Evolutionary conservation across 1,140 invertebrate species (phyloP).

Genomic region (Drosophila bifasciata): DNA sequence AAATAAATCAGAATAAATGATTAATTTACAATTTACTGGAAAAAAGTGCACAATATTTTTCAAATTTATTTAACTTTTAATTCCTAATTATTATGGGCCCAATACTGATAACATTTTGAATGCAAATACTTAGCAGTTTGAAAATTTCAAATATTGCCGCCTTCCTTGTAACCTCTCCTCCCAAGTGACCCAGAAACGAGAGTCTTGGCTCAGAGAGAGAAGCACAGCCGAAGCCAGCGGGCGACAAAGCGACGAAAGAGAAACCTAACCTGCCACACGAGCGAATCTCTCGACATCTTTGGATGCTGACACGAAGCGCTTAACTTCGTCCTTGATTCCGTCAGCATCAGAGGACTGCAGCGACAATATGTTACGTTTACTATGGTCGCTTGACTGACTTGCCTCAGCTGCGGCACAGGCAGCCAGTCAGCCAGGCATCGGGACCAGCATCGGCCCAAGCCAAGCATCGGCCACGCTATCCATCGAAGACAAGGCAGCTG

Average conservation of each 20-base stretch:
- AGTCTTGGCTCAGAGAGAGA: constrained; percentile 29
- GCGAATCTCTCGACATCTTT: constrained; percentile 12
- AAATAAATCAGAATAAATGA: not conserved
- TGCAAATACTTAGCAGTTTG: not conserved
- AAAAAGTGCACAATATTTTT: not conserved
- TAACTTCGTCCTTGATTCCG: constrained; percentile 76
- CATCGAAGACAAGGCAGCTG: constrained; percentile 13
- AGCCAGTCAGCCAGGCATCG: constrained; percentile 4
- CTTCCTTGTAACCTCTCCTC: constrained; percentile 4
- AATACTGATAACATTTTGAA: not conserved
- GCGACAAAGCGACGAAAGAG: constrained; percentile 77
- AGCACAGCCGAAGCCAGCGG: not conserved
- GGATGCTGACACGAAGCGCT: constrained; percentile 61
- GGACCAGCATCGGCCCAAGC: constrained; percentile 17
- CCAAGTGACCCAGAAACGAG: constrained; percentile 66
- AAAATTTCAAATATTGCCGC: not conserved
- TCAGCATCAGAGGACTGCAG: constrained; percentile 43
- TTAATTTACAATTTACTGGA: not conserved
- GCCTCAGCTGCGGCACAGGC: constrained; percentile 26
- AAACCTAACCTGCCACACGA: not conserved
- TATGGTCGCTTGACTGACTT: constrained; percentile 36
- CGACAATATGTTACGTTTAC: constrained; percentile 75
- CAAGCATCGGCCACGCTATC: constrained; percentile 8
- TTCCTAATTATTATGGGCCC: too few relatives aligned
- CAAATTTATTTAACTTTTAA: too few relatives aligned